Evolutionary conservation across 2,888 invertebrate species (phyloP).

Genomic region (Zygogramma bicolorata): DNA sequence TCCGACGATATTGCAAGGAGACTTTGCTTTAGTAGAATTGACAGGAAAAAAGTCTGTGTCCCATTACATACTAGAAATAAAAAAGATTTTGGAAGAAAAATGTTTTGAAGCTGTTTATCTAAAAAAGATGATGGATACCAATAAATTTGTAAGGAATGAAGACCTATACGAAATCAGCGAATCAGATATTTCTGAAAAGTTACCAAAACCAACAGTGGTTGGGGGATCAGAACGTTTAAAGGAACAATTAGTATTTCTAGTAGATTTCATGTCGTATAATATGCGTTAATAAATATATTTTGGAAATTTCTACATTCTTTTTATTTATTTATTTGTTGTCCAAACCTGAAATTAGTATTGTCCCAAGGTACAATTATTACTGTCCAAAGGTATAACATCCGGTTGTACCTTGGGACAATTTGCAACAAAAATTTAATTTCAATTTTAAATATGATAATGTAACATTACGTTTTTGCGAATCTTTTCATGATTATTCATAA

Average conservation of each 20-base stretch:
- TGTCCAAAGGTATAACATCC: constrained; percentile 15
- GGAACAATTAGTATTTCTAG: constrained; percentile 7
- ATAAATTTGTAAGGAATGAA: constrained; percentile 19
- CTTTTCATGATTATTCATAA: no score
- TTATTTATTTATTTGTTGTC: not conserved
- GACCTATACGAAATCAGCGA: constrained; percentile 23
- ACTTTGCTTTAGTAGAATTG: constrained; percentile 36
- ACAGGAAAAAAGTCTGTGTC: constrained; percentile 37
- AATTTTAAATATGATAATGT: no score
- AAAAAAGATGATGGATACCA: constrained; percentile 10
- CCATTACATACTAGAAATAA: constrained; percentile 29
- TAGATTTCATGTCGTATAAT: constrained; percentile 18
- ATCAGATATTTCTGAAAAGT: constrained; percentile 17
- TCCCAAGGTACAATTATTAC: constrained; percentile 17
- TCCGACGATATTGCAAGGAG: constrained; percentile 35
- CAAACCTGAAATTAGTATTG: not conserved
- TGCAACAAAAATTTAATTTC: no score
- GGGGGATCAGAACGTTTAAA: constrained; percentile 20
- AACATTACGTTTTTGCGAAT: no score
- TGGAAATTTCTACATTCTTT: not conserved
- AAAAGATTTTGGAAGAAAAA: constrained; percentile 15
- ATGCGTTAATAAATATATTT: constrained; percentile 16
- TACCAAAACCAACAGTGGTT: constrained; percentile 29
- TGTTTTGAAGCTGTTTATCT: constrained; percentile 20
- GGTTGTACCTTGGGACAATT: constrained; percentile 28